Evolutionary conservation across 2,797 vertebrate genomes (phyloP).

Genomic region (Tympanoctomys barrerae): DNA sequence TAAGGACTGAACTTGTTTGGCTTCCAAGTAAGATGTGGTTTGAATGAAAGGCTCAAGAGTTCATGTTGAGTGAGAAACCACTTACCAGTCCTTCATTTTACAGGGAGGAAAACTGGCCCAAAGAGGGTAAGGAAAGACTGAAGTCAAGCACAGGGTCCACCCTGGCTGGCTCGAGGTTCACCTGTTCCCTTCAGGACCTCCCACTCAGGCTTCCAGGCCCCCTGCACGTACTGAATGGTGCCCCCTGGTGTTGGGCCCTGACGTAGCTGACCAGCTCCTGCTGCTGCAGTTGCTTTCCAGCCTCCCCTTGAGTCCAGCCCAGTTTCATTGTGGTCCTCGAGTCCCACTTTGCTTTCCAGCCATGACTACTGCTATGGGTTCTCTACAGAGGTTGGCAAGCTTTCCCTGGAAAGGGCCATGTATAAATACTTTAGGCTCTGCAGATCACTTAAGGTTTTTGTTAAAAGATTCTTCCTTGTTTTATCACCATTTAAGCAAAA

Average conservation of each 20-base stretch:
- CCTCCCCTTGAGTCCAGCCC: neutral
- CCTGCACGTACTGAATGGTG: too few species aligned
- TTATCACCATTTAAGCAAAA: neutral
- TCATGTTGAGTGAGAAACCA: neutral
- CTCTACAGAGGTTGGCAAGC: too few species aligned
- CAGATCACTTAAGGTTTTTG: neutral
- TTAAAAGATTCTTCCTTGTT: neutral
- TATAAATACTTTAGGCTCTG: neutral
- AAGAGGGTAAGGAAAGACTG: neutral
- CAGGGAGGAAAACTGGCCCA: neutral
- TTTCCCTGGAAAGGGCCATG: neutral
- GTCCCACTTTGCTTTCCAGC: neutral
- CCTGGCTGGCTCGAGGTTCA: too few species aligned
- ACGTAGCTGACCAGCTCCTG: accelerated
- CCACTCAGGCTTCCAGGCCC: neutral
- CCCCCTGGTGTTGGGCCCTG: neutral
- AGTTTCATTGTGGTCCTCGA: neutral
- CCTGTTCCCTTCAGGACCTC: neutral
- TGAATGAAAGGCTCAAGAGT: neutral
- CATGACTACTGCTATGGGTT: neutral
- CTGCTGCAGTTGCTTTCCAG: neutral
- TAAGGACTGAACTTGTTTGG: neutral
- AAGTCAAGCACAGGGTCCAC: too few species aligned
- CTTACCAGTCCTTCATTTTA: neutral
- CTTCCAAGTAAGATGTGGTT: constrained; percentile 15